Percentiles rank a stretch among this genome's conserved stretches.
Evolutionary conservation across 2,888 invertebrate species (phyloP).

Genomic region (Elgonia sp.): DNA sequence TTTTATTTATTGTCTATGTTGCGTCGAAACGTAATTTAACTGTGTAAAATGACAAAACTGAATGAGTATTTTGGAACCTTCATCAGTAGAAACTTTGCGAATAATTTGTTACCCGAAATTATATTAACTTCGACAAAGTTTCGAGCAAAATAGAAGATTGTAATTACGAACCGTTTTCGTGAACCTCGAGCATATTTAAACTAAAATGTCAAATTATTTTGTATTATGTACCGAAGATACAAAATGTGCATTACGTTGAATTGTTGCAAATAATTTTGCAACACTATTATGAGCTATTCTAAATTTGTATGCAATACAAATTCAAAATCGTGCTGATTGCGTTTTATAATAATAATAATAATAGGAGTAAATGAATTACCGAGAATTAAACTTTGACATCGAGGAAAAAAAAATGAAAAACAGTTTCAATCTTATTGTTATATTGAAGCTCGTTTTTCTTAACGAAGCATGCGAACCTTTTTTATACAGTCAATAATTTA

Average conservation of each 20-base stretch:
- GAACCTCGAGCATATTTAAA: neutral
- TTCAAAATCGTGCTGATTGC: neutral
- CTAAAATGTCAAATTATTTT: neutral
- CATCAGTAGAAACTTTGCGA: neutral
- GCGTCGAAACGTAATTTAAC: neutral
- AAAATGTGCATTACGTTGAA: neutral
- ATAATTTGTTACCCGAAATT: neutral
- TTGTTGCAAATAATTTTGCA: neutral
- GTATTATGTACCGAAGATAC: neutral
- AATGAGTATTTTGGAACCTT: neutral
- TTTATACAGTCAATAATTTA: constrained; percentile 26
- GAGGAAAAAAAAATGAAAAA: neutral
- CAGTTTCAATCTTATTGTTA: neutral
- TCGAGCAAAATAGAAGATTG: neutral
- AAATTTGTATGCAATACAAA: neutral
- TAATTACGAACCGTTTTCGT: neutral
- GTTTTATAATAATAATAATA: neutral
- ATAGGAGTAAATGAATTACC: neutral
- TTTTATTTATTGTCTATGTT: constrained; percentile 15
- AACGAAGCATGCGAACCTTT: constrained; percentile 5
- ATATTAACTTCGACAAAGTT: neutral
- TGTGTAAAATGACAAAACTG: neutral
- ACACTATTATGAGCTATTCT: neutral
- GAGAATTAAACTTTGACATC: neutral
- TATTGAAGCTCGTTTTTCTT: constrained; percentile 2